Conservation (phyloP, 2,888 invertebrate species). For the Leptinotarsa peninsularis region DNA sequence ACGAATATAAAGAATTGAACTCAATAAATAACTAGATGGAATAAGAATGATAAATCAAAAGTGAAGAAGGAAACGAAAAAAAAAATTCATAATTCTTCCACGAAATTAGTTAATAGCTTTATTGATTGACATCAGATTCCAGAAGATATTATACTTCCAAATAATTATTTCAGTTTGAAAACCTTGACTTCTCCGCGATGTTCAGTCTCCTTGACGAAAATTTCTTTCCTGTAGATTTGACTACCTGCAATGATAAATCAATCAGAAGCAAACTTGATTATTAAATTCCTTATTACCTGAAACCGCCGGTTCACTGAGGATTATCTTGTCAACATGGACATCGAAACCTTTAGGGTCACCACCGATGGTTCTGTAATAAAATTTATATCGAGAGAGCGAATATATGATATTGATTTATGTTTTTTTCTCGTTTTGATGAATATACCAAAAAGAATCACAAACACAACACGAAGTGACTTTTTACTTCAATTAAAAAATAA, state of each 20-base stretch:
- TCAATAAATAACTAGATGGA: no score
- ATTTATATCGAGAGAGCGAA: not conserved
- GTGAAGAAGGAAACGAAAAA: no score
- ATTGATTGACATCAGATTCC: not conserved
- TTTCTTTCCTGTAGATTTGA: not conserved
- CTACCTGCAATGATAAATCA: not conserved
- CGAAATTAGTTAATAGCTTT: not conserved
- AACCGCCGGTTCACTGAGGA: not conserved
- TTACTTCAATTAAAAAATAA: no score
- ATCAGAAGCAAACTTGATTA: not conserved
- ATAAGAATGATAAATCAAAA: no score
- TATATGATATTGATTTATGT: no score
- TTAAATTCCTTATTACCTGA: constrained; percentile 4
- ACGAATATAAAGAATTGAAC: no score
- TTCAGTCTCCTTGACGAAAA: not conserved
- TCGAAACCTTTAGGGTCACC: constrained; percentile 19
- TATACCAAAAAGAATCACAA: no score
- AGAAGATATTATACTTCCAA: not conserved
- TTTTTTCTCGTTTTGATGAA: no score
- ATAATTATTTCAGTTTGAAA: not conserved
- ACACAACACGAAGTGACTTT: no score
- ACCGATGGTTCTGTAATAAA: constrained; percentile 2
- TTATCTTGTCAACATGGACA: not conserved
- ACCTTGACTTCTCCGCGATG: not conserved
- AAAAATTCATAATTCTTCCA: no score